These are phyloP conservation scores for Astropecten irregularis DNA, from an alignment of 53 echinoderm and acorn worm genomes.

Conservation along the genomic window DNA sequence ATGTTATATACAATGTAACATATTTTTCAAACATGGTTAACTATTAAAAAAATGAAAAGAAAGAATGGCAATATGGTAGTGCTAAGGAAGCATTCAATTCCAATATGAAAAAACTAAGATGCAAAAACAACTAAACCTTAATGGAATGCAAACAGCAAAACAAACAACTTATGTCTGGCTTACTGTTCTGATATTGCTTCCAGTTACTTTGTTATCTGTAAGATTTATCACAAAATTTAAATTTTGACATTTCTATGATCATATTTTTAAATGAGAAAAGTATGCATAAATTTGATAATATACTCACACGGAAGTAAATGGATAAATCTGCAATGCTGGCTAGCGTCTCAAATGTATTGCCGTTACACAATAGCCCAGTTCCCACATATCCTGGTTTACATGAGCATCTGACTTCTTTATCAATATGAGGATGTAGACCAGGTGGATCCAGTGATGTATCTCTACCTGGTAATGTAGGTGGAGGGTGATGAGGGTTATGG, in stretches of 20 bases:
- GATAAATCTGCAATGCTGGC: constrained; percentile 60
- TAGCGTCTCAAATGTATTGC: constrained; percentile 72
- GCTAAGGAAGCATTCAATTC: not conserved
- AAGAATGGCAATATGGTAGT: too few relatives aligned
- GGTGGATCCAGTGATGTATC: not conserved
- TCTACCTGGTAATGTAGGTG: not conserved
- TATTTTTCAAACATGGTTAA: too few relatives aligned
- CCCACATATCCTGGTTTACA: constrained; percentile 73
- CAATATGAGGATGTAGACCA: not conserved
- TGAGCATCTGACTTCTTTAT: constrained; percentile 14
- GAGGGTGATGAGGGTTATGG: not conserved
- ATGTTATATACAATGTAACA: not conserved
- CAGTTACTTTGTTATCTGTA: too few relatives aligned
- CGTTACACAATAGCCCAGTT: constrained; percentile 74
- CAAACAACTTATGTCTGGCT: too few relatives aligned
- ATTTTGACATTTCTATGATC: too few relatives aligned
- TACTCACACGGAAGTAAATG: constrained; percentile 64
- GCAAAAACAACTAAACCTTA: too few relatives aligned
- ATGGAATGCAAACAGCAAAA: too few relatives aligned
- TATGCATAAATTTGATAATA: not conserved
- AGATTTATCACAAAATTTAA: too few relatives aligned
- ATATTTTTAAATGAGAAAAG: too few relatives aligned
- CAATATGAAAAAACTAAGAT: not conserved
- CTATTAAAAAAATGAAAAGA: too few relatives aligned
- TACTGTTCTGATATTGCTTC: too few relatives aligned